Percentiles rank a stretch among this genome's conserved stretches.
Evolutionary conservation across 2,888 invertebrate species (phyloP).

Genomic region (Troides aeacus): DNA sequence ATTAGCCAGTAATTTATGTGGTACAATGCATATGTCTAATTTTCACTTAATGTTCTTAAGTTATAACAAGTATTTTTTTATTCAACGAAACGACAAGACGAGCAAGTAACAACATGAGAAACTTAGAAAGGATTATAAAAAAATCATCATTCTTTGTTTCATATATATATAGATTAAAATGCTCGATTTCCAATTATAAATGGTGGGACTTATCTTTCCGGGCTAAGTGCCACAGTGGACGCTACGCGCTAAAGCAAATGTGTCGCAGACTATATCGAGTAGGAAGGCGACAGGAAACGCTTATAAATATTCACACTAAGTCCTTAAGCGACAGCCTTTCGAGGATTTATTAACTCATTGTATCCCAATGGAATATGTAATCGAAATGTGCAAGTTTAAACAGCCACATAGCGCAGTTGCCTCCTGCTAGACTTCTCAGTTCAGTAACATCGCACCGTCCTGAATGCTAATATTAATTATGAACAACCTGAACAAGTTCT

Average conservation of each 20-base stretch:
- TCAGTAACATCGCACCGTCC: slow-evolving; percentile 22
- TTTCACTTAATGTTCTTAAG: no score
- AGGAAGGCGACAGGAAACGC: slow-evolving; percentile 12
- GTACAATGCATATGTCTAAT: no score
- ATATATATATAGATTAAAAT: no score
- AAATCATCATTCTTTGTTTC: no score
- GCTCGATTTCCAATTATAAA: background rate
- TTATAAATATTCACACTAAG: slow-evolving; percentile 25
- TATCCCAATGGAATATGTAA: slow-evolving; percentile 27
- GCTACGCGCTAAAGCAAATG: background rate
- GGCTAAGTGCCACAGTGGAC: background rate
- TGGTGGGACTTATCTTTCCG: background rate
- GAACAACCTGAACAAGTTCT: background rate
- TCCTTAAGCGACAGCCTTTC: slow-evolving; percentile 17
- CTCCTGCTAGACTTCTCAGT: slow-evolving; percentile 19
- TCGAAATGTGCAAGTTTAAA: slow-evolving; percentile 25
- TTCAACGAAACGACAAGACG: no score
- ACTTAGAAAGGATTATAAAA: no score
- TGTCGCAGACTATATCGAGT: background rate
- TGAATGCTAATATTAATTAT: slow-evolving; percentile 27
- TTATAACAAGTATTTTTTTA: no score
- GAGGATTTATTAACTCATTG: slow-evolving; percentile 29
- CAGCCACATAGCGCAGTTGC: slow-evolving; percentile 10
- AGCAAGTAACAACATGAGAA: no score
- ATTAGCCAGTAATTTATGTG: no score